Evolutionary conservation across 2,888 invertebrate species (phyloP).

Genomic region (Gibbula magus): DNA sequence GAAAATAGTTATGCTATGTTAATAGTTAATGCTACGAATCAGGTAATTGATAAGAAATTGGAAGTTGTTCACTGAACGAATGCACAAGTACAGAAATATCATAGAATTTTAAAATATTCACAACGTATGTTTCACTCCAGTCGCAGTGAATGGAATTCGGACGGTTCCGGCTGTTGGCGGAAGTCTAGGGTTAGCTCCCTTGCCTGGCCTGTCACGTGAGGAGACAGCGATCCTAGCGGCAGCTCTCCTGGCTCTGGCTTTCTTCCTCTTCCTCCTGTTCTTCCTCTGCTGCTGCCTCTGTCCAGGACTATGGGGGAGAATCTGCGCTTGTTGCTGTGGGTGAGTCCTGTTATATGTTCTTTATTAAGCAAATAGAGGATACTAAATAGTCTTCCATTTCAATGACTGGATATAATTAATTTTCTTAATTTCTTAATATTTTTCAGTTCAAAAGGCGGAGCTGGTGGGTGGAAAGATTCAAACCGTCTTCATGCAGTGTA

Average conservation of each 20-base stretch:
- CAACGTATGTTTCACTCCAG: background rate
- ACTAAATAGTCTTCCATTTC: too few relatives aligned
- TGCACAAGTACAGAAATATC: too few relatives aligned
- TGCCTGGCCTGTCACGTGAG: slow-evolving; percentile 14
- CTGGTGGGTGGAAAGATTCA: background rate
- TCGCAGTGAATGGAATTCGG: slow-evolving; percentile 7
- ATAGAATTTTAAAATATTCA: too few relatives aligned
- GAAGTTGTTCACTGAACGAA: too few relatives aligned
- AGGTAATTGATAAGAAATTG: too few relatives aligned
- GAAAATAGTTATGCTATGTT: too few relatives aligned
- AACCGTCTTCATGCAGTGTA: background rate
- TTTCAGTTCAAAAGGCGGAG: background rate
- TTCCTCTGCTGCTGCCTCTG: background rate
- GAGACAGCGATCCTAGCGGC: slow-evolving; percentile 8
- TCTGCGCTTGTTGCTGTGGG: background rate
- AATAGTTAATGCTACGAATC: too few relatives aligned
- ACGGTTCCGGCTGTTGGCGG: background rate
- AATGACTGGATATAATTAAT: too few relatives aligned
- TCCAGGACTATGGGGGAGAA: slow-evolving; percentile 2
- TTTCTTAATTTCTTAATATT: too few relatives aligned
- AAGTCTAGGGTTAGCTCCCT: background rate
- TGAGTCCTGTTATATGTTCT: background rate
- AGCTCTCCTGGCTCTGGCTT: background rate
- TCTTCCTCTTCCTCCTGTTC: slow-evolving; percentile 22
- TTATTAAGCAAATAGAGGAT: too few relatives aligned